Conservation (phyloP, 2,888 invertebrate genomes). For the Seladonia tumulorum region DNA sequence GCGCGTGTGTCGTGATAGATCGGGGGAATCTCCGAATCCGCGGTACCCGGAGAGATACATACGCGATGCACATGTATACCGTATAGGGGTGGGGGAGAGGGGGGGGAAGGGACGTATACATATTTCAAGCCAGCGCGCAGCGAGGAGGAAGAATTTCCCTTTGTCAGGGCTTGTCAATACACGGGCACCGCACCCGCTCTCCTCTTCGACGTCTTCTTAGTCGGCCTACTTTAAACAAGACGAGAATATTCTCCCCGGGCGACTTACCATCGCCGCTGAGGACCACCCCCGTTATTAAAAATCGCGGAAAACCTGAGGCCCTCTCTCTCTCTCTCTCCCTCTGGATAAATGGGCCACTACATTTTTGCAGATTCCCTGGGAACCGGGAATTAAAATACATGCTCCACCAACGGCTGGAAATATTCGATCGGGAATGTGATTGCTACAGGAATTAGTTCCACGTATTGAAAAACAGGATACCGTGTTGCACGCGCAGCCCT, state of each 20-base stretch:
- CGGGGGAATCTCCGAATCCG: conserved; percentile 50
- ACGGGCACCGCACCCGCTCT: neutral
- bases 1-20: conserved; percentile 60
- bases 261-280: neutral
- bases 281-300: neutral
- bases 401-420: neutral
- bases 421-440: neutral
- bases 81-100: too few species aligned
- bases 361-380: neutral
- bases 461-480: neutral
- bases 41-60: conserved; percentile 47
- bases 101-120: conserved; percentile 26
- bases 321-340: neutral
- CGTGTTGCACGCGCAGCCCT: neutral
- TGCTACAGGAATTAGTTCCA: neutral
- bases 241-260: conserved; percentile 5
- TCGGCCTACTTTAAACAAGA: conserved; percentile 24
- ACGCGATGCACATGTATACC: conserved; percentile 26
- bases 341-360: neutral
- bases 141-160: conserved; percentile 26
- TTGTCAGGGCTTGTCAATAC: conserved; percentile 22
- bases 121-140: conserved; percentile 52
- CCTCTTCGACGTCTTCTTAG: neutral
- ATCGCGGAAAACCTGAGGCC: neutral
- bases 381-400: neutral